Evolutionary conservation across 2,113 vertebrate genomes (phyloP).

Genomic region (Zosterops hypoxanthus): DNA sequence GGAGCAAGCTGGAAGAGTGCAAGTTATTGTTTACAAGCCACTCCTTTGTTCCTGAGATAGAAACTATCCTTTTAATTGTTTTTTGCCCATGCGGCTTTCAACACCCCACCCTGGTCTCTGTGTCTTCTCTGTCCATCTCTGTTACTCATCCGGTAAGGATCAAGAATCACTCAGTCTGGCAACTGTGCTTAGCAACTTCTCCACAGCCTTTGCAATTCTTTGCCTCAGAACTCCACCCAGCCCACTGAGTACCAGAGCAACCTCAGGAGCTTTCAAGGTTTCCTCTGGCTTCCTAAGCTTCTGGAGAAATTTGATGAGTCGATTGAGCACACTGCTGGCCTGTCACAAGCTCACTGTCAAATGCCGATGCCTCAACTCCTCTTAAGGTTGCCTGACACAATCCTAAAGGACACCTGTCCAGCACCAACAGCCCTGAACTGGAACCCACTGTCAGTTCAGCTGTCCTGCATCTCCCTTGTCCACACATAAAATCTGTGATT

Average conservation of each 20-base stretch:
- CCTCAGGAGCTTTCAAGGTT: background rate
- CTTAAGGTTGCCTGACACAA: background rate
- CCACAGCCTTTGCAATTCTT: background rate
- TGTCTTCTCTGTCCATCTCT: background rate
- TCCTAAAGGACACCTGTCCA: background rate
- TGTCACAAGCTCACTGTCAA: background rate
- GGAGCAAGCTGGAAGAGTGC: background rate
- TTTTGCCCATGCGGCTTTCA: background rate
- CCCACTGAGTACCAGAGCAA: background rate
- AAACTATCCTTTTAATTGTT: background rate
- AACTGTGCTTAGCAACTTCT: background rate
- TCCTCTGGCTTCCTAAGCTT: background rate
- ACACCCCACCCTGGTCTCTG: fast-evolving
- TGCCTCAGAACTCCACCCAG: background rate
- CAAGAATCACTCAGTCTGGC: background rate
- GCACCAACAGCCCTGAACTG: background rate
- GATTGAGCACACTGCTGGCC: background rate
- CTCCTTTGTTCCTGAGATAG: background rate
- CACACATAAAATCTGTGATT: background rate
- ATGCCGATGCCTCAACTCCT: background rate
- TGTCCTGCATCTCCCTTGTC: background rate
- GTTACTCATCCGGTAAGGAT: background rate
- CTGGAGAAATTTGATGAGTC: background rate
- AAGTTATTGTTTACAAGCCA: background rate
- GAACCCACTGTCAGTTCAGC: background rate